These are phyloP conservation scores for Epinephelus coioides DNA, from an alignment of 2,797 vertebrate genomes.

Conservation along the genomic window DNA sequence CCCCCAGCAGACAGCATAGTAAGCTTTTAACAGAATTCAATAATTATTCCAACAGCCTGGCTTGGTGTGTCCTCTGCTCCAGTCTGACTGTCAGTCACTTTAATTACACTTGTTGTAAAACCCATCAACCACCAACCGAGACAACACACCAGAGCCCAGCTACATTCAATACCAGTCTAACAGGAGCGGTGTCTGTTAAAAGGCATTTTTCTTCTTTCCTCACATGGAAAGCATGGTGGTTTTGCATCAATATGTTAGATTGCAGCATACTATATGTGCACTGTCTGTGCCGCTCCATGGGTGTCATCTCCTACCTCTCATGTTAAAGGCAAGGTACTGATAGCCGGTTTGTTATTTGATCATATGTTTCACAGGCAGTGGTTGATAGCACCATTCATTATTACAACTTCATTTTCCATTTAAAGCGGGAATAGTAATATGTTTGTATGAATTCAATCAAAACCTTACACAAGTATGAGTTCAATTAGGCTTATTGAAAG, in stretches of 20 bases:
- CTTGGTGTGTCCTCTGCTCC: constrained; percentile 38
- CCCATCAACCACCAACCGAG: constrained; percentile 54
- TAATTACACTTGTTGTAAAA: constrained; percentile 75
- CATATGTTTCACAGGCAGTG: no score
- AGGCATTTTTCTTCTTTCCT: constrained; percentile 1
- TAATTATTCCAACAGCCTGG: constrained; percentile 59
- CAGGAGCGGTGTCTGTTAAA: constrained; percentile 10
- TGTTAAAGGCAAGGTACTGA: no score
- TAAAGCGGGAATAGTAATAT: no score
- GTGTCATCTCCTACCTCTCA: no score
- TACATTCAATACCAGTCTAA: constrained; percentile 29
- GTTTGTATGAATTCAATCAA: no score
- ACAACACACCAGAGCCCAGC: constrained; percentile 28
- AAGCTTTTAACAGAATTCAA: constrained; percentile 69
- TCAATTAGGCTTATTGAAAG: no score
- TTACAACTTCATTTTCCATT: no score
- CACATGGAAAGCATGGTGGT: background rate
- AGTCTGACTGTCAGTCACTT: constrained; percentile 63
- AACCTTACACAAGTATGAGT: no score
- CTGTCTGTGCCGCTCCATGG: no score
- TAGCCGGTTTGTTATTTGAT: no score
- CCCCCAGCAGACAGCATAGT: constrained; percentile 13
- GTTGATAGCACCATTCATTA: no score
- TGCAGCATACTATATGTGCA: no score
- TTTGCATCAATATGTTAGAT: background rate